phyloP scores from a whole-genome alignment of 2,888 invertebrate genomes.

The Ditula angustiorana region DNA sequence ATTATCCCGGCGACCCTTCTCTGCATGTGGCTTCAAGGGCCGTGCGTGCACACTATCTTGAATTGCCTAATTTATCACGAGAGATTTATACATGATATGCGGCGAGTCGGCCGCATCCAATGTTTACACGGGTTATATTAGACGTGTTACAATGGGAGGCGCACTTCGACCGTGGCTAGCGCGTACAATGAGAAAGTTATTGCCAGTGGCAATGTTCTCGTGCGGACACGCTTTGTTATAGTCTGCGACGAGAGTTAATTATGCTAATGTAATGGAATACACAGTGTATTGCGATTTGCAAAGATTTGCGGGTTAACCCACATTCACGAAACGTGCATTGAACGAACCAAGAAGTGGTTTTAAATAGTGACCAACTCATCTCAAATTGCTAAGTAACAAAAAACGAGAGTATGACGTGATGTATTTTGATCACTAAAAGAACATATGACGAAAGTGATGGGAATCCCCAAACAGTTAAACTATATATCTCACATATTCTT shows the following conservation, averaged over 20 bases:
- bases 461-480: no score
- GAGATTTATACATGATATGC: slow-evolving; percentile 66
- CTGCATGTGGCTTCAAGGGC: slow-evolving; percentile 57
- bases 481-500: no score
- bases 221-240: slow-evolving; percentile 56
- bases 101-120: slow-evolving; percentile 69
- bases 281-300: slow-evolving; percentile 43
- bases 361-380: neutral
- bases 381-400: no score
- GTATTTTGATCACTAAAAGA: no score
- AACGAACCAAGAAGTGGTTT: neutral
- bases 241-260: slow-evolving; percentile 50
- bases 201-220: slow-evolving; percentile 53
- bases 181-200: slow-evolving; percentile 56
- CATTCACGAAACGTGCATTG: slow-evolving; percentile 3
- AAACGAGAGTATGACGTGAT: no score
- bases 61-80: slow-evolving; percentile 75
- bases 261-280: slow-evolving; percentile 58
- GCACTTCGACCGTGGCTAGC: slow-evolving; percentile 41
- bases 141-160: slow-evolving; percentile 26
- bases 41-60: slow-evolving; percentile 68
- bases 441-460: no score
- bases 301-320: no score
- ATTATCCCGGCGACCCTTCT: slow-evolving; percentile 58
- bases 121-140: slow-evolving; percentile 48